Evolutionary conservation across 2,888 invertebrate species (phyloP), one percentile per base, ranked within the genome.

Genomic region (Schrankia costaestrigalis): DNA sequence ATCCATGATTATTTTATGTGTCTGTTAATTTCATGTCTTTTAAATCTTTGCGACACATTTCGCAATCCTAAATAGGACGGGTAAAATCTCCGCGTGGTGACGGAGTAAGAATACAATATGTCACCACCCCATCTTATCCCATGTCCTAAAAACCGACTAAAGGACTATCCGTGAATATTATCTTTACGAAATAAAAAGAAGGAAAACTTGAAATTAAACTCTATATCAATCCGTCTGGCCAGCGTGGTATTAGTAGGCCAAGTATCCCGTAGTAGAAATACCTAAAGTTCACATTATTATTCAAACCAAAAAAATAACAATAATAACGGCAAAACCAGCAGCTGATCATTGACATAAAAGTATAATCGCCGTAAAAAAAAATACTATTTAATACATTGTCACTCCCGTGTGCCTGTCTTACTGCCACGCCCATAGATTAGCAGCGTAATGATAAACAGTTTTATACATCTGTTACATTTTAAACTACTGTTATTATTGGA

Each of bases 381-480:
- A n/a, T n/a, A n/a, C n/a, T n/a, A n/a, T n/a, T n/a, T n/a, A n/a
- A n/a, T n/a, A n/a, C n/a, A n/a, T n/a, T 31, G 23, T 38, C 36
- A 51, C 51, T 42, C 56, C 53, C 38, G 13, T 9, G 30, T 15
- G 26, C 30, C 46, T 54, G 49, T 55, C 52, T 36, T 40, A 48
- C 52, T 34, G 53, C 56, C 52, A 51, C 73, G 71, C 73, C 73
- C 70, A 54, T 52, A 67, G 72, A 73, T 72, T 72, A 73, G 32
- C 35, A 24, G 28, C 31, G 33, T 48, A 35, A 42, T n/a, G n/a
- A n/a, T 48, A 43, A 55, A 58, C 51, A 59, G 35, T 27, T 11
- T 11, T 29, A 47, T 56, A 57, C 71, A 72, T 67, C 71, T 72
- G 71, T 53, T 56, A n/a, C n/a, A n/a, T n/a, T n/a, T n/a, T n/a